Base-by-base conservation (phyloP, 2,797 vertebrate genomes). In the Amblyraja radiata region DNA sequence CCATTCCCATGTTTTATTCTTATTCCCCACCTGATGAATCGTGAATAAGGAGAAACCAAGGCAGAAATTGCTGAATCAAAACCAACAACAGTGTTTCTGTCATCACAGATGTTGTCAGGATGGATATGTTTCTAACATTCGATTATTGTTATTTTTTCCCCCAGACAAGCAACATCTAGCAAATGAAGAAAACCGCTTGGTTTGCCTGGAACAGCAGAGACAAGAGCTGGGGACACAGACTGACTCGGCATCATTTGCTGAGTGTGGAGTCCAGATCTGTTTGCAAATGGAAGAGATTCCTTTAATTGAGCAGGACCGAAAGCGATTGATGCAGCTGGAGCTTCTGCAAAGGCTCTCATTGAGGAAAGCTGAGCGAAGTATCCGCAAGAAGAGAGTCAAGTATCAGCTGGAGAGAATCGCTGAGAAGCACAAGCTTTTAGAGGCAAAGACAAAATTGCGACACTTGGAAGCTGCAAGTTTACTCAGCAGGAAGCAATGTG, bases 121-220 rank as follows among this genome's bases (percentile, higher is more conserved):
- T 54, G 79, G 39, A 77, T 74, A 9, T 25, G 25, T 84, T 84
- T 84, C 23, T 10, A 84, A 58, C 54, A 58, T 84, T 84, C 54
- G 58, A 0, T 58, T 16, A n/a, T 68, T 39, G 6, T 54, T 68
- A 94, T 95, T 94, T 94, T 93, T 95, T 95, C 94, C 93, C 94
- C 93, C 95, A 99, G 99, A 98, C 94, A 96, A 98, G 93, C 97
- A 97, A 96, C 98, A 98, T 97, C 97, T 98, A 94, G 93, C 97
- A 80, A 96, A 96, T 94, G 97, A 98, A 95, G 97, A 97, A 93
- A 96, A 95, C 93, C 96, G 93, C 32, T 95, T 97, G 93, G 94
- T 94, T 93, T 92, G 95, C 54, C 95, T 95, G 25, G 96, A 96
- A 93, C 95, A 96, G 93, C 95, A 95, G 93, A 97, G 95, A 32